Evolutionary conservation across 1,140 invertebrate genomes (phyloP), one percentile per base, ranked within the genome.

Genomic region (Popillia japonica): DNA sequence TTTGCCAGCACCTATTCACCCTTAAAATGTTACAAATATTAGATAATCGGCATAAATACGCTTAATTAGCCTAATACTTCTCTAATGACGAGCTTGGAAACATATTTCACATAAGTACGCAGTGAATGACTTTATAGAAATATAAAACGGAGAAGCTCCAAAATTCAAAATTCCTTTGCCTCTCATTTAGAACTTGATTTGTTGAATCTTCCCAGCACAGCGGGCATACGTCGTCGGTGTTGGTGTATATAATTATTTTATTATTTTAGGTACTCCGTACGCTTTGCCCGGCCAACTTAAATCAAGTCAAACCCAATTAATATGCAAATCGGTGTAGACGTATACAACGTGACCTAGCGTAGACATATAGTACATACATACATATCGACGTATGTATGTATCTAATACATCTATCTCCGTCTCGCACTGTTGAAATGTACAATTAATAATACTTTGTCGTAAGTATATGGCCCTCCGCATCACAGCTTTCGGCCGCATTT

Each of bases 391-490:
- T 6, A 42, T 11, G 17, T 4, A 48, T 14, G 11, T n/a, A 17
- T 20, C 61, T 6, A 64, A 64, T 64, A 22, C 61, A 64, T n/a
- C n/a, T n/a, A n/a, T n/a, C n/a, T n/a, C n/a, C n/a, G n/a, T 11
- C 11, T 48, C 44, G 44, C 4, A 2, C 61, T 64, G 61, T 64
- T 17, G 61, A 64, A 64, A 27, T 20, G n/a, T 11, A 27, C 61
- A 64, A 64, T 64, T 64, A 64, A 64, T 64, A 64, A 64, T 64
- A 64, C 61, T 64, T 64, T 64, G 61, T 64, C 61, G 61, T 20
- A 64, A 64, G 2, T n/a, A n/a, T n/a, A 20, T 64, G 22, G 61
- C 10, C 61, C 8, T 64, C 61, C 17, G 44, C 61, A 20, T 64
- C n/a, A n/a, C 61, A n/a, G 44, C 44, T n/a, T 14, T 48, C 11